phyloP scores from a whole-genome alignment of 2,888 invertebrate genomes.

The Ormia ochracea region DNA sequence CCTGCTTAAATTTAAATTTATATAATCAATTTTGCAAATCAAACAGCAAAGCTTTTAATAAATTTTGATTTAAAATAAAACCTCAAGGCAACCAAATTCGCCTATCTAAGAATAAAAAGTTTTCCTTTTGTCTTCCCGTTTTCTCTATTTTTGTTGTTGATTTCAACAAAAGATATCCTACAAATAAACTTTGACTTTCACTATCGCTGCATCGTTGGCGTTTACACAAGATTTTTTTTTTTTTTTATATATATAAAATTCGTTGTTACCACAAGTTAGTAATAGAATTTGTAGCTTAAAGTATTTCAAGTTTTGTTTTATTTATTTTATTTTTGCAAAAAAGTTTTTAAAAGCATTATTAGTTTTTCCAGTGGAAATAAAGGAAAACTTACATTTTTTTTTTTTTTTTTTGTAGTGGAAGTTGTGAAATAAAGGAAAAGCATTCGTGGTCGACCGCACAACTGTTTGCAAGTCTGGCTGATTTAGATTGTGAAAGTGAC shows the following conservation, averaged over 20 bases:
- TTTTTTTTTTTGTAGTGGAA: too few species aligned
- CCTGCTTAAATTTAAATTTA: background rate
- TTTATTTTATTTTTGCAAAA: background rate
- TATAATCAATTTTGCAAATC: background rate
- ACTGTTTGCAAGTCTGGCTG: background rate
- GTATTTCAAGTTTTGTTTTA: background rate
- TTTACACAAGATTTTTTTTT: background rate
- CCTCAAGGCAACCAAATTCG: background rate
- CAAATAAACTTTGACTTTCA: background rate
- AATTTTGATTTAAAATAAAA: background rate
- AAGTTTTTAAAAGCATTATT: background rate
- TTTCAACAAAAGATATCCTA: background rate
- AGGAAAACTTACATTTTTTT: background rate
- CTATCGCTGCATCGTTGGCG: background rate
- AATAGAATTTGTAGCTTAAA: background rate
- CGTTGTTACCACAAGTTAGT: background rate
- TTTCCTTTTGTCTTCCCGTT: background rate
- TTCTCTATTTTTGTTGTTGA: background rate
- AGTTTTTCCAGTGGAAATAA: background rate
- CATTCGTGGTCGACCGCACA: background rate
- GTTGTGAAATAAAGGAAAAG: background rate
- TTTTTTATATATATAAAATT: background rate
- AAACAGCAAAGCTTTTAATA: background rate
- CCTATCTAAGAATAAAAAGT: background rate
- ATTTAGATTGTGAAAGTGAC: too few species aligned